Evolutionary conservation across 1,140 invertebrate species (phyloP), one percentile per base, ranked within the genome.

Genomic region (Batillaria attramentaria): DNA sequence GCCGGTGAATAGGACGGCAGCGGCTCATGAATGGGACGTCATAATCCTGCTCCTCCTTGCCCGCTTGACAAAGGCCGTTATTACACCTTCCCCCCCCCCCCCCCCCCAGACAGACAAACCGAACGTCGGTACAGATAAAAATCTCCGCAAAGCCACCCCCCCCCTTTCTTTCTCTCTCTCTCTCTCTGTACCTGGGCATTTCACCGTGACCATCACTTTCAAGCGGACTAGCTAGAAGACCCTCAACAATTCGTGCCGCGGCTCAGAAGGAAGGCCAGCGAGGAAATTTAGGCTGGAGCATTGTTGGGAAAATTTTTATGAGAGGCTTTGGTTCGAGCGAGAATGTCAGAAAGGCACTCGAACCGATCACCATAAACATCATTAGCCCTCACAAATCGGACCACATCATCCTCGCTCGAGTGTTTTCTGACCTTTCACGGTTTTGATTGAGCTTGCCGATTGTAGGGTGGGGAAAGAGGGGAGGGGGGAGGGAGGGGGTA

Each of bases 301-400:
- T 70, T 70, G 68, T 70, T 13, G n/a, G 20, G 68, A 42, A 24
- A 39, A 37, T 70, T 70, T 70, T 70, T 70, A 70, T 39, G 68
- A 70, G 68, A 41, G 39, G 37, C 31, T 70, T n/a, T n/a, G n/a
- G n/a, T 41, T 41, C 24, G 37, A 42, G 39, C 68, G 6, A 8
- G 39, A 41, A 24, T 70, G 68, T 70, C 68, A 70, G 33, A 33
- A 70, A 70, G 39, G 37, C 68, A 70, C 68, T 70, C 31, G 68
- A 70, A 41, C 41, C 68, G 68, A 70, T 70, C 68, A 70, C 39
- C 68, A 70, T 70, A 70, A 70, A 70, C 39, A 70, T 70, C 31
- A 39, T 42, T 42, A 42, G 68, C 37, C 41, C n/a, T 20, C 37
- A 39, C 35, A 4, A 39, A 20, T 70, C 31, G 68, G 31, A 42